These are phyloP conservation scores for Smittia sp. DNA, from an alignment of 2,888 invertebrate genomes.

Conservation along the genomic window DNA sequence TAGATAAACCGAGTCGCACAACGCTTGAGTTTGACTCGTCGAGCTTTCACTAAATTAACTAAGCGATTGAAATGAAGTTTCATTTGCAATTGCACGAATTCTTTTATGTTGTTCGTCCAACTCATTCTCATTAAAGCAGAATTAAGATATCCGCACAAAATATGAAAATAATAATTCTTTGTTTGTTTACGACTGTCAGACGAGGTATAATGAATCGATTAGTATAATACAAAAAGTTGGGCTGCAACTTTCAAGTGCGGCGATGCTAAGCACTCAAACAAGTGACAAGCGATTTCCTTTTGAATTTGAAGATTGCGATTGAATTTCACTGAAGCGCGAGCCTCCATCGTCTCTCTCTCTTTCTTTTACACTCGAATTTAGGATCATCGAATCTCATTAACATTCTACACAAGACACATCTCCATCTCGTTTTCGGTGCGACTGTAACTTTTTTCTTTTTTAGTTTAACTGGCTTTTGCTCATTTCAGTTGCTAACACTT, in stretches of 20 bases:
- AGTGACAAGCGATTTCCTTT: neutral
- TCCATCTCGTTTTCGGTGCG: neutral
- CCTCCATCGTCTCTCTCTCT: too few species aligned
- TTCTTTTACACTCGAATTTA: neutral
- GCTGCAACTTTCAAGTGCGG: neutral
- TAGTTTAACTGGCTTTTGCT: neutral
- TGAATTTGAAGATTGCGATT: neutral
- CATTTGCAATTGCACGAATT: neutral
- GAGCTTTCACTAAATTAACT: too few species aligned
- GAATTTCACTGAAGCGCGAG: neutral
- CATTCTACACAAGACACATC: neutral
- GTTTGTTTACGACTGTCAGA: neutral
- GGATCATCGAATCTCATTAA: neutral
- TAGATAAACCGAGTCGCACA: too few species aligned
- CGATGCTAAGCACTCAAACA: neutral
- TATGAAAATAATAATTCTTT: neutral
- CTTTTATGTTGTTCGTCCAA: neutral
- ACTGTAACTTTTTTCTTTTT: neutral
- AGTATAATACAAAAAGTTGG: conserved; percentile 42
- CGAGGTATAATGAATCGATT: conserved; percentile 44
- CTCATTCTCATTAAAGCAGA: neutral
- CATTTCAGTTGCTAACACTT: neutral
- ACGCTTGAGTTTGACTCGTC: too few species aligned
- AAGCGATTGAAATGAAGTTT: too few species aligned
- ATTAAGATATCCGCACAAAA: neutral